Conservation (phyloP, 2,888 invertebrate species). For the Dioctria linearis region DNA sequence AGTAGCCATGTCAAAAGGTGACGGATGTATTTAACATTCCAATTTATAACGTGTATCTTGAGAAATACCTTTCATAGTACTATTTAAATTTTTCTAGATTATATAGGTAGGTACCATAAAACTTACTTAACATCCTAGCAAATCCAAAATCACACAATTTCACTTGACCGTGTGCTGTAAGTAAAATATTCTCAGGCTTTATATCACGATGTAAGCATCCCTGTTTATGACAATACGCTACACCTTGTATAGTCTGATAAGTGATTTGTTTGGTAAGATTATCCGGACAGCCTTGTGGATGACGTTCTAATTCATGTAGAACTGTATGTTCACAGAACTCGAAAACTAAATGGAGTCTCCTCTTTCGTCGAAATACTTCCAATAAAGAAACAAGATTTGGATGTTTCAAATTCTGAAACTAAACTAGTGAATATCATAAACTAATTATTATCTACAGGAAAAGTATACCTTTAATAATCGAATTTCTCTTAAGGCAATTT, state of each 20-base stretch:
- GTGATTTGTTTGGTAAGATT: slow-evolving; percentile 91
- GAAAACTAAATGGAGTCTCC: slow-evolving; percentile 97
- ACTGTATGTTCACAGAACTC: slow-evolving; percentile 99
- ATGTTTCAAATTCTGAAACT: slow-evolving; percentile 92
- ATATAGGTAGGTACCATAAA: not conserved
- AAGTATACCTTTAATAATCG: slow-evolving; percentile 88
- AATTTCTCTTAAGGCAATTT: slow-evolving; percentile 96
- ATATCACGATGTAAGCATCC: slow-evolving; percentile 97
- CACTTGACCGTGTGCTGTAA: slow-evolving; percentile 93
- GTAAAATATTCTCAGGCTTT: slow-evolving; percentile 98
- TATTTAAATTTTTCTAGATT: not conserved
- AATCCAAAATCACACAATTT: slow-evolving; percentile 99
- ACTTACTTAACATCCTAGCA: slow-evolving; percentile 91
- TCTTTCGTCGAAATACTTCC: slow-evolving; percentile 96
- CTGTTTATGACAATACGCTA: slow-evolving; percentile 97
- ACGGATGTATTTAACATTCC: too few species aligned
- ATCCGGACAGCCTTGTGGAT: slow-evolving; percentile 94
- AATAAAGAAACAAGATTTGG: slow-evolving; percentile 97
- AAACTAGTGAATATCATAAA: slow-evolving; percentile 30
- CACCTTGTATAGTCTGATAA: slow-evolving; percentile 95
- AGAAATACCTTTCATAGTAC: too few species aligned
- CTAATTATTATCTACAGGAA: slow-evolving; percentile 37
- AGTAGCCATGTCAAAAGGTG: too few species aligned
- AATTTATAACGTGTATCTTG: too few species aligned
- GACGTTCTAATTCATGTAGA: slow-evolving; percentile 94